Conservation (phyloP, 2,888 invertebrate genomes). For the Nephrotoma guestfalica region DNA sequence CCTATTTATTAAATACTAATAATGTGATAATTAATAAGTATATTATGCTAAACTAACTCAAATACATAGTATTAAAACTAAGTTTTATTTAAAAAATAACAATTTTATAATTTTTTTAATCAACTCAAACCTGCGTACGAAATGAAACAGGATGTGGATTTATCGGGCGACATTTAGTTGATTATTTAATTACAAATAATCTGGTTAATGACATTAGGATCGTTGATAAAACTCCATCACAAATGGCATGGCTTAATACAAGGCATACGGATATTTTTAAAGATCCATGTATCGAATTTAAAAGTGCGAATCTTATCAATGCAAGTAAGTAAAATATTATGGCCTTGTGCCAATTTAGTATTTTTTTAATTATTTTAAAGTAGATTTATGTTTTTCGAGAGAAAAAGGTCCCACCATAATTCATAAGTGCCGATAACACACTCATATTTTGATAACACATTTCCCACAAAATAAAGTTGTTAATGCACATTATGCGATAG, state of each 20-base stretch:
- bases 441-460: not conserved
- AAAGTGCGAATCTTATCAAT: conserved; percentile 84
- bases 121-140: conserved; percentile 6
- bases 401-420: not conserved
- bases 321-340: conserved; percentile 40
- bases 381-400: not conserved
- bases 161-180: conserved; percentile 77
- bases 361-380: not conserved
- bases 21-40: not conserved
- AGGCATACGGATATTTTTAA: conserved; percentile 58
- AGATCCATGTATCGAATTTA: conserved; percentile 66
- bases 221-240: conserved; percentile 87
- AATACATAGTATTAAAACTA: not conserved
- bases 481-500: not conserved
- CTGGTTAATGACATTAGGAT: conserved; percentile 60
- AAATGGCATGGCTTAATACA: conserved; percentile 76
- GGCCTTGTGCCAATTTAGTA: not conserved
- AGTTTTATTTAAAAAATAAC: not conserved
- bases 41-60: not conserved
- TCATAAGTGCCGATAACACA: not conserved
- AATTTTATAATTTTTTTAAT: not conserved
- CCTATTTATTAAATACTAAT: not conserved
- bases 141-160: conserved; percentile 72
- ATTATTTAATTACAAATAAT: conserved; percentile 63
- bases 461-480: not conserved